These are phyloP conservation scores for Fulica atra DNA, from an alignment of 2,113 vertebrate species.

Conservation along the genomic window DNA sequence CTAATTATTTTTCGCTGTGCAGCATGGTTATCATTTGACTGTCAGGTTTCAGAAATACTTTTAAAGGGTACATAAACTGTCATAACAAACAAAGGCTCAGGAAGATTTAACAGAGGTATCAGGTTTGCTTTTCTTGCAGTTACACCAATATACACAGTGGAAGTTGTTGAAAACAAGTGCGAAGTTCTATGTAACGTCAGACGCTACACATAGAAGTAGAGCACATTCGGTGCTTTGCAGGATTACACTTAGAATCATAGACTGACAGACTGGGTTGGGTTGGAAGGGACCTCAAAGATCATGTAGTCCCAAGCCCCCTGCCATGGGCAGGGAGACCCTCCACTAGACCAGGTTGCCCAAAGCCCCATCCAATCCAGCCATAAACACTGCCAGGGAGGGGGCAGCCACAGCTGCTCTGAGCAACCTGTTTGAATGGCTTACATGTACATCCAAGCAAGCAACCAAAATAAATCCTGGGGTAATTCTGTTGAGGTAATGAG, in stretches of 20 bases:
- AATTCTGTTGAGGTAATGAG: neutral
- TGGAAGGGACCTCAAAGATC: no score
- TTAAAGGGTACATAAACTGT: neutral
- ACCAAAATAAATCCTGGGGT: neutral
- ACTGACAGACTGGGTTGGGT: no score
- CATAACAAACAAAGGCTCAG: neutral
- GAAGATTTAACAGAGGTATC: neutral
- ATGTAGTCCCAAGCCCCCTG: no score
- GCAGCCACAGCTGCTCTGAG: no score
- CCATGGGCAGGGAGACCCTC: no score
- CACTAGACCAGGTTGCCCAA: no score
- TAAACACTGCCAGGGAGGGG: no score
- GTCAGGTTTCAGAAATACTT: neutral
- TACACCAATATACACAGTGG: neutral
- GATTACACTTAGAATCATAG: neutral
- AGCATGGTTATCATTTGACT: neutral
- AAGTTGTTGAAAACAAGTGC: neutral
- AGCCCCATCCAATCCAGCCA: no score
- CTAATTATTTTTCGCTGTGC: neutral
- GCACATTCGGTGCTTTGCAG: neutral
- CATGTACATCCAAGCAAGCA: neutral
- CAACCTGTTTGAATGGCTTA: neutral
- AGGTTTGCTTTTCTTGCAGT: neutral
- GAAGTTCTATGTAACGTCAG: neutral
- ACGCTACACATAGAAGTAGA: neutral